Conservation (phyloP, 2,888 invertebrate genomes). For the Sycophila texana region DNA sequence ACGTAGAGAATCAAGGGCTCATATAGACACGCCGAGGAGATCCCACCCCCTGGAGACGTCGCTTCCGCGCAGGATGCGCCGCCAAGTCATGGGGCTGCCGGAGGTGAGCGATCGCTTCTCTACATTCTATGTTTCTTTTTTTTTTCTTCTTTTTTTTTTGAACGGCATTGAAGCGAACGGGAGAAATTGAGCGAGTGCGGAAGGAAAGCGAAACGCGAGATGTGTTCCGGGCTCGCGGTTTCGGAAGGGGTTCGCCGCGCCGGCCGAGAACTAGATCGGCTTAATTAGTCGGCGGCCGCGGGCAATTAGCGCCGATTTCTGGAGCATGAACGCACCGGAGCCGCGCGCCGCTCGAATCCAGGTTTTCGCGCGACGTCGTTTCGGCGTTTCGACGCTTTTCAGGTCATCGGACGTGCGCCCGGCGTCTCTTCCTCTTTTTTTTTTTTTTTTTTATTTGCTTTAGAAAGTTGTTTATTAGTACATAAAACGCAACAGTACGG, state of each 20-base stretch:
- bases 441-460: too few species aligned
- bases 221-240: conserved; percentile 30
- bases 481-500: too few species aligned
- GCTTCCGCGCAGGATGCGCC: not conserved
- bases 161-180: too few species aligned
- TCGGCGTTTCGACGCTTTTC: too few species aligned
- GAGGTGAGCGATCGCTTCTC: not conserved
- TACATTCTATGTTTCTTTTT: not conserved
- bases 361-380: not conserved
- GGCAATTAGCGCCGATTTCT: conserved; percentile 21
- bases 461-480: too few species aligned
- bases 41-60: not conserved
- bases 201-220: conserved; percentile 40
- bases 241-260: conserved; percentile 1
- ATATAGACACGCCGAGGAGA: too few species aligned
- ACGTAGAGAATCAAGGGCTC: too few species aligned
- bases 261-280: conserved; percentile 36
- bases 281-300: conserved; percentile 24
- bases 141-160: too few species aligned
- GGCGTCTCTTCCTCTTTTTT: too few species aligned
- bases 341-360: not conserved
- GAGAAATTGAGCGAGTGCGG: not conserved
- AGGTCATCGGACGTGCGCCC: too few species aligned
- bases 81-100: too few species aligned
- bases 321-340: too few species aligned